Conservation (phyloP, 2,888 invertebrate species). For the Pyrocoelia pectoralis region DNA sequence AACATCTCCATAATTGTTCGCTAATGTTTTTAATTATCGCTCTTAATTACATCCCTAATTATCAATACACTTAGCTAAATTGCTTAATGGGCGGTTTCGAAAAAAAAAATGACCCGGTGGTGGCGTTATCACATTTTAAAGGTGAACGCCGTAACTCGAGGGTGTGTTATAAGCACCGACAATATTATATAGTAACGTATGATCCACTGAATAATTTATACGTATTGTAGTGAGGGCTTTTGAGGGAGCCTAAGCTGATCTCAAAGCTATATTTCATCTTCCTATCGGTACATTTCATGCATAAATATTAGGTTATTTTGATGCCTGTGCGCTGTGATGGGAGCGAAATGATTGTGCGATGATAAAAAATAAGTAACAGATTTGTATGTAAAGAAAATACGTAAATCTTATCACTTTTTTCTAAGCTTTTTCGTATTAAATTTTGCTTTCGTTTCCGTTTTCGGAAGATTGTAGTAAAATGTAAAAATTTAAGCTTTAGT, state of each 20-base stretch:
- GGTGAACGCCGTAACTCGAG: conserved; percentile 18
- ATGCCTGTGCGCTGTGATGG: conserved; percentile 3
- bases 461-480: no score
- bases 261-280: conserved; percentile 10
- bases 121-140: not conserved
- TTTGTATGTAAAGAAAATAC: conserved; percentile 6
- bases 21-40: no score
- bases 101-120: conserved; percentile 8
- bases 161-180: no score
- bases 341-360: conserved; percentile 4
- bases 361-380: conserved; percentile 7
- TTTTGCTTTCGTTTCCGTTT: no score
- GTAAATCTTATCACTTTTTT: not conserved
- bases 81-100: not conserved
- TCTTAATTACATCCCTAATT: no score
- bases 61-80: no score
- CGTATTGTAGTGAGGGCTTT: conserved; percentile 14
- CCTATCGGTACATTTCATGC: conserved; percentile 19
- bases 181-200: conserved; percentile 23
- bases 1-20: no score
- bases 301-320: conserved; percentile 25
- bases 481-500: no score
- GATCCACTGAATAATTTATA: conserved; percentile 31
- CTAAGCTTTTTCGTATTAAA: no score
- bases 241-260: conserved; percentile 11